Percentiles rank a stretch among this genome's conserved stretches.
Conservation (phyloP, 2,797 vertebrate genomes). For the Euphonia xanthogaster region DNA sequence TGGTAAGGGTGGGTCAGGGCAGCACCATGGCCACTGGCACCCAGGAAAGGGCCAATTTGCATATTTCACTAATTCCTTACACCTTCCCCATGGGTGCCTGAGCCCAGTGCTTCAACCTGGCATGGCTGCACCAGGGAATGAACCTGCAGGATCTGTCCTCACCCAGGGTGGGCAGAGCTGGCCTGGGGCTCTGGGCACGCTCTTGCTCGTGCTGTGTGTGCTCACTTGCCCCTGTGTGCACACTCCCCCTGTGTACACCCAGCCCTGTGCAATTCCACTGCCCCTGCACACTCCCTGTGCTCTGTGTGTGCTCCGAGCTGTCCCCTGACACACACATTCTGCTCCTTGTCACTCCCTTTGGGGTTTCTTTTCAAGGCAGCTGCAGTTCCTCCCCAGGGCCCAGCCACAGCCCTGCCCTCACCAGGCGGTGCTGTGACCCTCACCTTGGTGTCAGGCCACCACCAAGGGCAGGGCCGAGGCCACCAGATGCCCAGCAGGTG, state of each 20-base stretch:
- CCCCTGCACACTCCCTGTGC: neutral
- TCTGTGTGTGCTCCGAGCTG: neutral
- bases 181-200: accelerated
- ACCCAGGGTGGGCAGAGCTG: neutral
- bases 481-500: neutral
- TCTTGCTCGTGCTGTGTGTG: neutral
- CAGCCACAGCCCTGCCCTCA: neutral
- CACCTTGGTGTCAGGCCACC: neutral
- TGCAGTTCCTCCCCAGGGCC: neutral
- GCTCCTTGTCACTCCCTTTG: neutral
- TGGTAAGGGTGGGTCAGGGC: neutral
- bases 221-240: neutral
- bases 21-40: accelerated
- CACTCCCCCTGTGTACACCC: neutral
- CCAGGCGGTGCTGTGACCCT: neutral
- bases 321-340: accelerated
- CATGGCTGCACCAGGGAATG: accelerated
- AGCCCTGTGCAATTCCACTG: neutral
- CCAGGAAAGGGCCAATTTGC: neutral
- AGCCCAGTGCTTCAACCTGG: neutral
- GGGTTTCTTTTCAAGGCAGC: neutral
- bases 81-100: neutral
- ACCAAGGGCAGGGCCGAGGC: neutral
- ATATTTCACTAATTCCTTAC: neutral
- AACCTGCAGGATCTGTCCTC: neutral